Conservation (phyloP, 2,888 invertebrate species). For the Polyommatus iphigenia region DNA sequence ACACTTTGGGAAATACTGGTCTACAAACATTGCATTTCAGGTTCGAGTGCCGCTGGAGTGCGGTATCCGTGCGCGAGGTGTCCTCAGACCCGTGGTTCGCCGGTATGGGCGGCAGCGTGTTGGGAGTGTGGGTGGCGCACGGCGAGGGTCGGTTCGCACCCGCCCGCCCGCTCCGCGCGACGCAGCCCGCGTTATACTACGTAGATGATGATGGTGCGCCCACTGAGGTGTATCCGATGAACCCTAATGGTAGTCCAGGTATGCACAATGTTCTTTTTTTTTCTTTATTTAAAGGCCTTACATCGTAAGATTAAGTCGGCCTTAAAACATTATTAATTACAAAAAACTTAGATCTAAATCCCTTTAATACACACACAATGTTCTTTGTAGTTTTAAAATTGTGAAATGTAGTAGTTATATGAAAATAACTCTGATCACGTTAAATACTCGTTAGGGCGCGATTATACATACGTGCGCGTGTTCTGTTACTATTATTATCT, state of each 20-base stretch:
- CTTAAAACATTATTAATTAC: too few relatives aligned
- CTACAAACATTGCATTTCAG: conserved; percentile 44
- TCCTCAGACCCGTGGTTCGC: conserved; percentile 89
- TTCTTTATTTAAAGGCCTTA: too few relatives aligned
- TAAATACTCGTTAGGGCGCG: too few relatives aligned
- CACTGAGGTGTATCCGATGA: conserved; percentile 93
- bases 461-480: too few relatives aligned
- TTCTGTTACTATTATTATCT: too few relatives aligned
- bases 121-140: conserved; percentile 99
- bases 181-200: conserved; percentile 88
- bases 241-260: conserved; percentile 95
- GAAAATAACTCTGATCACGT: too few relatives aligned
- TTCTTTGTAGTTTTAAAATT: too few relatives aligned
- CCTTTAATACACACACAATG: too few relatives aligned
- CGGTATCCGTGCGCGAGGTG: conserved; percentile 82
- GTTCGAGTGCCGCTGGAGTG: conserved; percentile 87
- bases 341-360: too few relatives aligned
- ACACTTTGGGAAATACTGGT: too few relatives aligned
- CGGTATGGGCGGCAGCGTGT: conserved; percentile 91
- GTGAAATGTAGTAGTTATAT: too few relatives aligned
- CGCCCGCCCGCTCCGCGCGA: conserved; percentile 69
- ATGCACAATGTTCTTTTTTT: conserved; percentile 44
- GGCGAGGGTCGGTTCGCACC: conserved; percentile 93
- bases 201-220: conserved; percentile 88
- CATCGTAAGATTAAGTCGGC: too few relatives aligned